These are phyloP conservation scores for Carposina sasakii DNA, from an alignment of 1,140 invertebrate genomes.

Conservation along the genomic window DNA sequence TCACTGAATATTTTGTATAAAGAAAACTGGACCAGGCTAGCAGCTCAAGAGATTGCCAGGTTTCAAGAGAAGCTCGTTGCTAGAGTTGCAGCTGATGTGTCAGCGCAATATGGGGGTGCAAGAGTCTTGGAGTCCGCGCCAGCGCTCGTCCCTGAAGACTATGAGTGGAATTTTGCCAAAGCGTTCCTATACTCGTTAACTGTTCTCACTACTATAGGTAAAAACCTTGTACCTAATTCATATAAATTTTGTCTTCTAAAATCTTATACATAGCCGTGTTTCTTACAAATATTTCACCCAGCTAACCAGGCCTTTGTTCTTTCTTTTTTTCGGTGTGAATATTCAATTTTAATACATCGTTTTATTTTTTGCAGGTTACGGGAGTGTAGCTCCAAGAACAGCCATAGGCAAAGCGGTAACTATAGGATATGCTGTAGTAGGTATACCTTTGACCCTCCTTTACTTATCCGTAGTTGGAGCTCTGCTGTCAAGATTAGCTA, in stretches of 20 bases:
- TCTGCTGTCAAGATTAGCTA: constrained; percentile 86
- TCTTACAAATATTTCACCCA: too few species aligned
- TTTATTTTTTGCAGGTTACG: constrained; percentile 82
- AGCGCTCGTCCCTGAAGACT: constrained; percentile 73
- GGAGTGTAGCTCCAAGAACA: constrained; percentile 88
- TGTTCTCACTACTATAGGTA: constrained; percentile 96
- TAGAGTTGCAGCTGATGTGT: constrained; percentile 82
- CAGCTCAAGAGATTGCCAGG: constrained; percentile 87
- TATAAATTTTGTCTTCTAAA: constrained; percentile 10
- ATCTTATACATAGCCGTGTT: too few species aligned
- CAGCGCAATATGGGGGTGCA: constrained; percentile 57
- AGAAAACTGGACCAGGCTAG: constrained; percentile 94
- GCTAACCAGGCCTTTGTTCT: too few species aligned
- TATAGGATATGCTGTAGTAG: constrained; percentile 90
- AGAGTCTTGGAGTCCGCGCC: constrained; percentile 65
- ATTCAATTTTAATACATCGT: constrained; percentile 11
- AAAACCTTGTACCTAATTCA: constrained; percentile 55
- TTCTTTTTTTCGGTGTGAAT: too few species aligned
- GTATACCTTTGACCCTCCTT: constrained; percentile 92
- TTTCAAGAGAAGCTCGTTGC: constrained; percentile 92
- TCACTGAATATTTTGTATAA: constrained; percentile 94
- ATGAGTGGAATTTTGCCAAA: constrained; percentile 94
- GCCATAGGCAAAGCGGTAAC: constrained; percentile 88
- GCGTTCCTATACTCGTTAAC: constrained; percentile 97
- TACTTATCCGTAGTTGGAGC: constrained; percentile 89